Percentiles rank a stretch among this genome's conserved stretches.
These are phyloP conservation scores for Aphaenogaster rudis DNA, from an alignment of 1,140 invertebrate species.

Conservation along the genomic window DNA sequence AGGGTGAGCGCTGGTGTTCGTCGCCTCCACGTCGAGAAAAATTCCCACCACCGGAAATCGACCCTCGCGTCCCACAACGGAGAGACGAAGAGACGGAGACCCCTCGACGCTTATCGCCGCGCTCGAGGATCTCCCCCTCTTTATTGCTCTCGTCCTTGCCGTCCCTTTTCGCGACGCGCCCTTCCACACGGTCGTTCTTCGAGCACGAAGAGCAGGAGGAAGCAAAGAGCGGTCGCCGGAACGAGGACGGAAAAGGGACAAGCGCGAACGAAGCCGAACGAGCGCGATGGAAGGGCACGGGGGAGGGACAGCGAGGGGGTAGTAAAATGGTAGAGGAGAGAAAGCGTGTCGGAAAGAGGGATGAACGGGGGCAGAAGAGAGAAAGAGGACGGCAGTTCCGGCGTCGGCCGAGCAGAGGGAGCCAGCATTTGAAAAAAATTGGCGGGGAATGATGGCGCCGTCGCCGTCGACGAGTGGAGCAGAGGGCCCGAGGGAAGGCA, in stretches of 20 bases:
- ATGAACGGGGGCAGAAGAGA: conserved; percentile 45
- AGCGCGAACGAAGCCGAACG: conserved; percentile 44
- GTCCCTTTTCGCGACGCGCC: conserved; percentile 44
- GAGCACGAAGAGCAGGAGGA: conserved; percentile 65
- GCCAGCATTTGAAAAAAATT: conserved; percentile 78
- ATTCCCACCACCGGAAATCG: conserved; percentile 78
- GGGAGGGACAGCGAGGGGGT: conserved; percentile 31
- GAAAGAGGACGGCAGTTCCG: conserved; percentile 67
- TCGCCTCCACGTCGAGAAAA: conserved; percentile 67
- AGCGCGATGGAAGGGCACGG: conserved; percentile 14
- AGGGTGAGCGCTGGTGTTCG: conserved; percentile 47
- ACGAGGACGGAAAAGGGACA: conserved; percentile 66
- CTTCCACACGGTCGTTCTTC: conserved; percentile 48
- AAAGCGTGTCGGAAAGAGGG: conserved; percentile 57
- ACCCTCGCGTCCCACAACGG: conserved; percentile 69
- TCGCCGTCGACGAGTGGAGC: conserved; percentile 69
- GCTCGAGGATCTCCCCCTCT: conserved; percentile 72
- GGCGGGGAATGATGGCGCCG: conserved; percentile 79
- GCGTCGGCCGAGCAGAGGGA: conserved; percentile 69
- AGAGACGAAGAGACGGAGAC: conserved; percentile 65
- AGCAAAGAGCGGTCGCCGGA: conserved; percentile 46
- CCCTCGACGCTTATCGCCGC: conserved; percentile 72
- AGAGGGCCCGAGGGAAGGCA: conserved; percentile 49
- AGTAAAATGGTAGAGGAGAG: conserved; percentile 57
- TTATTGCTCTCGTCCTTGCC: conserved; percentile 62